phyloP scores from a whole-genome alignment of 2,113 vertebrate genomes.

The Xenopus laevis region DNA sequence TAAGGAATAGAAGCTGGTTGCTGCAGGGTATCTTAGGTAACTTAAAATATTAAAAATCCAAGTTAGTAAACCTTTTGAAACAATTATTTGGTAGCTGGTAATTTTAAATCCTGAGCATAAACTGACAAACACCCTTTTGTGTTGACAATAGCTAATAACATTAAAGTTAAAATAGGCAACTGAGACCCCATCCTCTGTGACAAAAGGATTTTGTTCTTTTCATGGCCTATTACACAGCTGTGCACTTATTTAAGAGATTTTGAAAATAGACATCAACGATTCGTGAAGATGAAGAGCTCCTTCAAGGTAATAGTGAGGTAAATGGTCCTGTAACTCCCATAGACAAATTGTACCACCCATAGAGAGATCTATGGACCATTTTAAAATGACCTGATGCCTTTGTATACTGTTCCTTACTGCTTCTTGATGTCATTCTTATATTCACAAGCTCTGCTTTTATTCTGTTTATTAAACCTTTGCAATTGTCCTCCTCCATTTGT shows the following conservation, averaged over 20 bases:
- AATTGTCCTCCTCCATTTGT: conserved; percentile 53
- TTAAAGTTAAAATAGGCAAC: too few relatives aligned
- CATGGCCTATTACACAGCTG: background rate
- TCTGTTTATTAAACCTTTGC: conserved; percentile 47
- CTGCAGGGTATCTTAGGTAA: too few relatives aligned
- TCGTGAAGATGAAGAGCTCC: conserved; percentile 63
- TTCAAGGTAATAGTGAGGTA: conserved; percentile 53
- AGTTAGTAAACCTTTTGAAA: too few relatives aligned
- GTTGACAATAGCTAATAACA: too few relatives aligned
- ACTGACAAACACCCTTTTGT: too few relatives aligned
- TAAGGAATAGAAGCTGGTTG: too few relatives aligned
- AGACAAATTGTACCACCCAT: conserved; percentile 52
- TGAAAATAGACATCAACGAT: conserved; percentile 50
- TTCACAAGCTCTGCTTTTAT: conserved; percentile 43
- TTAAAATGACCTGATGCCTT: conserved; percentile 58
- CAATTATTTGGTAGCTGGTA: too few relatives aligned
- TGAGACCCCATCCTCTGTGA: background rate
- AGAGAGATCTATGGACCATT: conserved; percentile 49
- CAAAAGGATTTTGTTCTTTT: background rate
- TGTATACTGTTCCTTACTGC: conserved; percentile 36
- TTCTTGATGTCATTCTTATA: conserved; percentile 44
- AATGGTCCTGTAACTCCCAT: conserved; percentile 8
- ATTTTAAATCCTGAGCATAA: too few relatives aligned
- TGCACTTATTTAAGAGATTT: conserved; percentile 34
- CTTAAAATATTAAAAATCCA: too few relatives aligned